Conservation (phyloP, 2,113 vertebrate genomes). For the Bujurquina vittata region DNA sequence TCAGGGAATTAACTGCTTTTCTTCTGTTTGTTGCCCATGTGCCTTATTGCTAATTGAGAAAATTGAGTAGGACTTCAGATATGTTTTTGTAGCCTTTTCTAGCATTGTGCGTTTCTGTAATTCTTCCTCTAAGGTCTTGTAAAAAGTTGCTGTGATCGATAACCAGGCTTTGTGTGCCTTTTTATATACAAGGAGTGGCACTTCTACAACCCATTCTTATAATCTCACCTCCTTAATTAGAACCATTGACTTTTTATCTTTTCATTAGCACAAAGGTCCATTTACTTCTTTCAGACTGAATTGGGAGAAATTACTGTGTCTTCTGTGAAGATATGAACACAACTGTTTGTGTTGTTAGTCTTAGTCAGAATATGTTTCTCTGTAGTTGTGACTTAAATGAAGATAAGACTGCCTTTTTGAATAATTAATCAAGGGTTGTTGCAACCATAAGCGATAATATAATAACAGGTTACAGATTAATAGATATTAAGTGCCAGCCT, state of each 20-base stretch:
- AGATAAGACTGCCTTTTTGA: neutral
- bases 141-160: neutral
- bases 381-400: neutral
- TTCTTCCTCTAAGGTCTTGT: neutral
- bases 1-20: neutral
- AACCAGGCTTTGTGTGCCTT: neutral
- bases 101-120: neutral
- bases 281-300: neutral
- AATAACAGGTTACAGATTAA: neutral
- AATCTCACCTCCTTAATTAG: neutral
- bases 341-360: neutral
- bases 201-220: neutral
- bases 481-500: neutral
- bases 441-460: neutral
- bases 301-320: neutral
- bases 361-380: neutral
- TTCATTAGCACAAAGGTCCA: conserved; percentile 2
- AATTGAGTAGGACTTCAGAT: neutral
- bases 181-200: neutral
- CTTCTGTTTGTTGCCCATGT: neutral
- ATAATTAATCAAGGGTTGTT: neutral
- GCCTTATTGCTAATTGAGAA: neutral
- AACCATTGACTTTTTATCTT: neutral
- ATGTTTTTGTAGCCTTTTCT: neutral
- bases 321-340: neutral